Evolutionary conservation across 2,888 invertebrate species (phyloP).

Genomic region (Pecten maximus): DNA sequence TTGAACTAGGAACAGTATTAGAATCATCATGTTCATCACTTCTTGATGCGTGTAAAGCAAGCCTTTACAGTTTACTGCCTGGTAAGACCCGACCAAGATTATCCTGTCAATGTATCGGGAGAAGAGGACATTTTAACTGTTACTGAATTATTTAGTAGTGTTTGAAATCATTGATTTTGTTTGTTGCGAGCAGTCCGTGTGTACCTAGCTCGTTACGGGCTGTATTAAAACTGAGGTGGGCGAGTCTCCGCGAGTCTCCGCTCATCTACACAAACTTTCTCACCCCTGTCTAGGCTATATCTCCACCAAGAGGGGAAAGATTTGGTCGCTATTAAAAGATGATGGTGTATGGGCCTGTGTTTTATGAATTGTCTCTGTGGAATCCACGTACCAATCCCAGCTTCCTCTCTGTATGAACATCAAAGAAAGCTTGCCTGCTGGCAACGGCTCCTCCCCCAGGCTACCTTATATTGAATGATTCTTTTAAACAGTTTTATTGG

Average conservation of each 20-base stretch:
- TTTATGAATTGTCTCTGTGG: slow-evolving; percentile 12
- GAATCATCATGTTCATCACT: neutral
- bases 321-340: neutral
- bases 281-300: neutral
- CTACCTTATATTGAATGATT: neutral
- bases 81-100: neutral
- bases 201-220: neutral
- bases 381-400: neutral
- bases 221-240: neutral
- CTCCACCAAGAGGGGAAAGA: neutral
- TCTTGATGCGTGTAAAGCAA: neutral
- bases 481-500: neutral
- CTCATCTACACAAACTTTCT: neutral
- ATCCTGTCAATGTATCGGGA: neutral
- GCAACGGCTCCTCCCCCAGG: neutral
- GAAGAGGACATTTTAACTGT: slow-evolving; percentile 17
- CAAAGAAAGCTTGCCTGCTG: neutral
- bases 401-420: neutral
- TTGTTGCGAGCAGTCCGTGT: neutral
- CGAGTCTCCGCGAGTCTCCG: no score
- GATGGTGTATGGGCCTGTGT: neutral
- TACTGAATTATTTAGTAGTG: neutral
- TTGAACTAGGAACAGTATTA: no score
- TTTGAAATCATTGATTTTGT: slow-evolving; percentile 19
- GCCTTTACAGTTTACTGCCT: neutral